phyloP scores from a whole-genome alignment of 1,140 invertebrate species.

The Drosophila nigrodunni region DNA sequence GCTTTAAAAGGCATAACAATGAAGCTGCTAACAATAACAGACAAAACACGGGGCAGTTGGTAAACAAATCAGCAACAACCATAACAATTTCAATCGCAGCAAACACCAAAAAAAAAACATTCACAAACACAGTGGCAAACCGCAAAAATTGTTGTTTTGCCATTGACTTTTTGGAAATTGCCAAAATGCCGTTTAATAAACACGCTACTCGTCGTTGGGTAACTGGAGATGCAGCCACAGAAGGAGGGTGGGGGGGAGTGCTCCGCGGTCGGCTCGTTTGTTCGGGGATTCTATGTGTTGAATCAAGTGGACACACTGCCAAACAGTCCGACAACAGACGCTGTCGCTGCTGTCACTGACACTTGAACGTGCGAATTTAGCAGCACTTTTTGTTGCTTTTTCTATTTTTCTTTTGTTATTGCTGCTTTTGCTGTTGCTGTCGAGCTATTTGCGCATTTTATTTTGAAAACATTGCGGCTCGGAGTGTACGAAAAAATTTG shows the following conservation, averaged over 20 bases:
- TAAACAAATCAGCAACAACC: constrained; percentile 46
- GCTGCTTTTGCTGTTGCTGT: constrained; percentile 16
- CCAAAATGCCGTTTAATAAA: constrained; percentile 42
- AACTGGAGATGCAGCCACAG: constrained; percentile 7
- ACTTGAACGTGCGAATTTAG: constrained; percentile 61
- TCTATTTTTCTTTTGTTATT: constrained; percentile 7
- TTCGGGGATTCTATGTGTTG: constrained; percentile 22
- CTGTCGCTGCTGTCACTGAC: constrained; percentile 51
- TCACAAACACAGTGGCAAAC: constrained; percentile 60
- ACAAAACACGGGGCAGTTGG: constrained; percentile 30
- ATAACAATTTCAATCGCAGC: constrained; percentile 43
- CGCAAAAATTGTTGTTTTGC: constrained; percentile 42
- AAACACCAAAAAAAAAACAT: constrained; percentile 54
- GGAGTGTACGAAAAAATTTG: neutral
- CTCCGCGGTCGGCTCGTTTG: neutral
- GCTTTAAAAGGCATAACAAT: constrained; percentile 48
- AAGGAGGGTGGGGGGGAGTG: neutral
- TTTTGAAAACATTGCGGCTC: constrained; percentile 42
- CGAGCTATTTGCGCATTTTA: constrained; percentile 59
- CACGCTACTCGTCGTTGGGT: constrained; percentile 9
- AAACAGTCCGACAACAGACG: constrained; percentile 37
- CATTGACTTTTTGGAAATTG: constrained; percentile 27
- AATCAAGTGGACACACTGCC: constrained; percentile 49
- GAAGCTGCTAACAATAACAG: constrained; percentile 46
- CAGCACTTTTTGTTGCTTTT: constrained; percentile 50